Percentiles rank a stretch among this genome's conserved stretches.
Conservation (phyloP, 2,113 vertebrate species). For the Ageneiosus marmoratus region DNA sequence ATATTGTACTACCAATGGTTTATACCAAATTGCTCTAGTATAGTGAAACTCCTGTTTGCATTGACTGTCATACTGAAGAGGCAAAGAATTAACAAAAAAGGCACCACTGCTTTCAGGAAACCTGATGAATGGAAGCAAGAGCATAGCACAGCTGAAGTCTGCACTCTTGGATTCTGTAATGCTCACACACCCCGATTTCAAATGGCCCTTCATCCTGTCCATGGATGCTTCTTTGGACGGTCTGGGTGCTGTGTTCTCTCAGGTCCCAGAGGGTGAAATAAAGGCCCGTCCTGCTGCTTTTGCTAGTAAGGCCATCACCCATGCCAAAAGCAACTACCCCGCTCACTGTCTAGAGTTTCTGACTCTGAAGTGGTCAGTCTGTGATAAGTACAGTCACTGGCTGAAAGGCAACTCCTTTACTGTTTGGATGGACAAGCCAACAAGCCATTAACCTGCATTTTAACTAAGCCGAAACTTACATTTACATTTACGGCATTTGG, state of each 20-base stretch:
- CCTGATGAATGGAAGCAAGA: conserved; percentile 47
- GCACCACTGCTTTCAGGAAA: conserved; percentile 32
- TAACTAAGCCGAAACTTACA: background rate
- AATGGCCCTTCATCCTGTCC: conserved; percentile 13
- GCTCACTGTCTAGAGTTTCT: conserved; percentile 7
- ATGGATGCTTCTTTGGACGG: conserved; percentile 18
- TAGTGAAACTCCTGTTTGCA: conserved; percentile 10
- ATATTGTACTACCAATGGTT: conserved; percentile 35
- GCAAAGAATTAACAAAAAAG: too few species aligned
- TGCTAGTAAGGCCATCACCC: conserved; percentile 24
- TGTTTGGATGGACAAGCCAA: background rate
- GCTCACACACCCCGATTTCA: conserved; percentile 2
- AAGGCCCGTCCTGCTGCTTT: conserved; percentile 2
- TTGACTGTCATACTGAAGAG: background rate
- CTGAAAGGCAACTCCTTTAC: background rate
- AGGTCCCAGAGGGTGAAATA: conserved; percentile 1
- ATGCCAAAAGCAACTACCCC: conserved; percentile 16
- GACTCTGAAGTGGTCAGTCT: conserved; percentile 31
- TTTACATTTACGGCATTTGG: too few species aligned
- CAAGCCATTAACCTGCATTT: conserved; percentile 32
- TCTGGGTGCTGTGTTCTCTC: background rate
- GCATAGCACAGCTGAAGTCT: conserved; percentile 15
- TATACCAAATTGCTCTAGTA: conserved; percentile 13
- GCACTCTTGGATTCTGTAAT: conserved; percentile 18
- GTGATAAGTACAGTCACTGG: conserved; percentile 42